These are phyloP conservation scores for Fukomys damarensis DNA, from an alignment of 2,113 vertebrate species.

Conservation along the genomic window DNA sequence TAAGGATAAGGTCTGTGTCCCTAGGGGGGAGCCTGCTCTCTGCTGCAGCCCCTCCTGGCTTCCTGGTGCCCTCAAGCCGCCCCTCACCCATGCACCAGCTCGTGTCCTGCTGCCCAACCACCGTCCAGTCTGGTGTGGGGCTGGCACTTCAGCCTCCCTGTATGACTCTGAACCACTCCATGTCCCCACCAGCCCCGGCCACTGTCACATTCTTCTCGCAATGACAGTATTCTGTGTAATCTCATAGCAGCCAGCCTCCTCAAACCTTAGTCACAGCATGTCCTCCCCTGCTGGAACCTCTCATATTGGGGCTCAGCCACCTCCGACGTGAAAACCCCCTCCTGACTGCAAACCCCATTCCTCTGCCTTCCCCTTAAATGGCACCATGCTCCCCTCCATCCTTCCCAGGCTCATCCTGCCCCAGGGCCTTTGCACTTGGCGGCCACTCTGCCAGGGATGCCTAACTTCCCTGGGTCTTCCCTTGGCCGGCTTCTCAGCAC, in stretches of 20 bases:
- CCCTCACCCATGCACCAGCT: background rate
- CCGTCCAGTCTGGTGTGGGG: background rate
- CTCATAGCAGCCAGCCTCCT: background rate
- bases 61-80: background rate
- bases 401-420: background rate
- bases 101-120: background rate
- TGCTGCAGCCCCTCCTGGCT: background rate
- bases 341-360: accelerated
- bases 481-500: background rate
- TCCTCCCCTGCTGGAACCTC: background rate
- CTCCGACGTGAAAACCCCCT: accelerated
- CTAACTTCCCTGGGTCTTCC: background rate
- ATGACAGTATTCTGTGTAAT: background rate
- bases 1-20: background rate
- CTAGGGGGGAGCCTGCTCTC: background rate
- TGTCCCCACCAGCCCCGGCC: background rate
- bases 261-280: background rate
- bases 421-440: background rate
- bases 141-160: background rate
- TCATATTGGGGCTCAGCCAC: background rate
- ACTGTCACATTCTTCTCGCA: background rate
- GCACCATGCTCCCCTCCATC: background rate
- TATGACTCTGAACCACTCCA: background rate
- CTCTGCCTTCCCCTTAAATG: background rate
- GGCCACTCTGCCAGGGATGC: background rate